Base-by-base conservation (phyloP, 1,140 invertebrate genomes). In the Drusus annulatus region DNA sequence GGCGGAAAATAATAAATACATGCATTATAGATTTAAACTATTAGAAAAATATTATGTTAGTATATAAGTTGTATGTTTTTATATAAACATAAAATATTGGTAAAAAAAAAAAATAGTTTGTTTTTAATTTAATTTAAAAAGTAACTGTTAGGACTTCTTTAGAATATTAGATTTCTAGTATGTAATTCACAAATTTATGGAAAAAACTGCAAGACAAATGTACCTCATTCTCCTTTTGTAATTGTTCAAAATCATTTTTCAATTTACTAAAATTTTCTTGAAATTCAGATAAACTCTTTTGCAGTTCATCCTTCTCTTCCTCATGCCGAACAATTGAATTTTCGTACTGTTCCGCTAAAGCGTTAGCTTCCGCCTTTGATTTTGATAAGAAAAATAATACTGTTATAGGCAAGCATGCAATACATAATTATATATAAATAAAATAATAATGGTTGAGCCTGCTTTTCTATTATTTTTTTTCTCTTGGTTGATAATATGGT, bases 161-260 rank as follows among this genome's bases (percentile, higher is more conserved):
- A 45, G 36, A 45, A 45, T 45, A 45, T 45, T 45, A 13, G 10
- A 45, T 45, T 1, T 0, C 10, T 45, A 45, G 10, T 45, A 13
- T 13, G 2, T 36, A 45, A 13, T 45, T 45, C 36, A 36, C 3
- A 6, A 36, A 36, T 36, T 36, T 8, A 36, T 8, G 56, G 23
- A 56, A 3, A 56, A 56, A 56, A 60, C 58, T 13, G 15, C 8
- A 15, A 15, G 19, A 60, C 21, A 23, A 60, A 17, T 45, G 28
- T 77, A 65, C 62, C 62, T 77, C 76, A 45, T 50, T 63, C 31
- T 77, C 76, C 45, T 21, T 52, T 16, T 28, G 19, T 19, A 36
- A 63, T 45, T 77, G 31, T 54, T 63, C 76, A 13, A 77, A 63
- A 63, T 63, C 58, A 16, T 63, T 63, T 52, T 50, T 77, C 50